A percentile compares a stretch with the other conserved stretches of the same genome.
These are phyloP conservation scores for Melanotaenia maccullochi DNA, from an alignment of 2,797 vertebrate genomes.

Conservation along the genomic window DNA sequence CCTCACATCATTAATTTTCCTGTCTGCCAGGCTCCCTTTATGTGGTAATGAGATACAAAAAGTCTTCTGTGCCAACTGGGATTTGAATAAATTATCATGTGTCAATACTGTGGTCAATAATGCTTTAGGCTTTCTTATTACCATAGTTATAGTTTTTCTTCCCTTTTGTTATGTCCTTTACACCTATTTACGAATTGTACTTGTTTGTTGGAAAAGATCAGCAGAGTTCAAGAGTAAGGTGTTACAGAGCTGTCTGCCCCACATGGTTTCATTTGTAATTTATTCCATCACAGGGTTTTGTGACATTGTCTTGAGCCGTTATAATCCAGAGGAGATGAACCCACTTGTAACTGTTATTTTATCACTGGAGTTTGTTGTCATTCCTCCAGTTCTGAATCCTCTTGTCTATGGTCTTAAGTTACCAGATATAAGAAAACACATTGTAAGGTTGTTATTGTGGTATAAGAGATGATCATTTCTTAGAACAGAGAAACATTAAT, in stretches of 20 bases:
- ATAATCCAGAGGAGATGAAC: slow-evolving; percentile 43
- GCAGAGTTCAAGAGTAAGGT: slow-evolving; percentile 58
- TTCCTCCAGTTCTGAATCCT: slow-evolving; percentile 72
- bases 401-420: slow-evolving; percentile 71
- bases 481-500: too few relatives aligned
- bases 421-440: slow-evolving; percentile 62
- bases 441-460: slow-evolving; percentile 19
- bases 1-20: not conserved
- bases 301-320: slow-evolving; percentile 57
- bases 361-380: slow-evolving; percentile 71
- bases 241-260: slow-evolving; percentile 62
- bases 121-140: slow-evolving; percentile 26
- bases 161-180: slow-evolving; percentile 58
- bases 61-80: slow-evolving; percentile 67
- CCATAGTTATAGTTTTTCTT: slow-evolving; percentile 20
- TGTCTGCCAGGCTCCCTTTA: slow-evolving; percentile 51
- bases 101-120: slow-evolving; percentile 39
- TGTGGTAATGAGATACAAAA: slow-evolving; percentile 64
- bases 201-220: slow-evolving; percentile 48
- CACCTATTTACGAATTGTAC: slow-evolving; percentile 56
- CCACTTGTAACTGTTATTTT: slow-evolving; percentile 59
- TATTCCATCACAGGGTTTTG: slow-evolving; percentile 49
- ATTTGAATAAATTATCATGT: slow-evolving; percentile 66
- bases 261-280: slow-evolving; percentile 57
- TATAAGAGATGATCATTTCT: not conserved